Evolutionary conservation across 2,113 vertebrate genomes (phyloP), one percentile per base, ranked within the genome.

Genomic region (Sapayoa aenigma): DNA sequence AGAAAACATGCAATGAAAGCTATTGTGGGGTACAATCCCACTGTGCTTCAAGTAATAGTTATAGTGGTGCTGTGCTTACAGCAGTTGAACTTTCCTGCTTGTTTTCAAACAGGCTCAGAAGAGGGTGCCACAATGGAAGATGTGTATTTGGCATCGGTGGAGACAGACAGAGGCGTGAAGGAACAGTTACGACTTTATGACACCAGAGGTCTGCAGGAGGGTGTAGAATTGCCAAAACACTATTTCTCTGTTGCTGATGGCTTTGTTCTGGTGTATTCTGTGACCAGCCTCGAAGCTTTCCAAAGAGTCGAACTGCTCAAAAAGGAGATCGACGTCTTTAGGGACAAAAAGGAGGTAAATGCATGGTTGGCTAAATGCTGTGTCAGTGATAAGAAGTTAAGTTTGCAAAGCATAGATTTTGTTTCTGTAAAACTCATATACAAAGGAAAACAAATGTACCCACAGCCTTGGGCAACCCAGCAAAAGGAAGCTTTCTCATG

Each of bases 171-270:
- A 2, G 99, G 99, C 0, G 98, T 99, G 56, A 99, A 98, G 96
- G 99, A 99, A 17, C 99, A 99, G 97, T 72, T 99, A n/a, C 98
- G 99, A 41, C 98, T 99, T 2, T 99, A 99, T 14, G 99, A 99
- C 96, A 99, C 99, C 58, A 97, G 98, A 39, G 99, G 99, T 1
- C 98, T 99, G 42, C 98, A 98, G 28, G 98, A 98, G 6, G 98
- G 98, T 0, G 97, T 98, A 13, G 99, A 99, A 65, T 92, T 99
- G 58, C 99, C 99, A 5, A 99, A 98, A 62, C 99, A 99, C 96
- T 99, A 99, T 84, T 99, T 98, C 95, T 98, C 98, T 0, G 98
- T 99, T 44, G 99, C 98, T 0, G 99, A 99, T 9, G 99, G 98
- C 78, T 99, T 99, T 31, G 97, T 99, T 28, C 98, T 99, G 0